Base-by-base conservation (phyloP, 2,113 vertebrate genomes). In the Jaculus jaculus region DNA sequence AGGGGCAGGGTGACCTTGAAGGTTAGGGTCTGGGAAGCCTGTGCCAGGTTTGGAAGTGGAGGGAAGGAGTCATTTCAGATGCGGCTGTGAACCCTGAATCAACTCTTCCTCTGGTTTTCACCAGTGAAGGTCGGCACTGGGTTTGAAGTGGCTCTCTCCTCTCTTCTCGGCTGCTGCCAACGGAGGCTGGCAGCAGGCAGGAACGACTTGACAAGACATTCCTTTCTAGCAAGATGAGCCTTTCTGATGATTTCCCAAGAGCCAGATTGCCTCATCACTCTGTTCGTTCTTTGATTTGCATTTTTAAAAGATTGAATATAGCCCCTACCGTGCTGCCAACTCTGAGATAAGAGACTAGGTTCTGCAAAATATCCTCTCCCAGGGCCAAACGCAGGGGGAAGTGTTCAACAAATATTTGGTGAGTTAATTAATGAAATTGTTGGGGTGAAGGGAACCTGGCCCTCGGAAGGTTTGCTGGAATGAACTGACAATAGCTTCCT, bases 201-300 rank as follows among this genome's bases (percentile, higher is more conserved):
- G 66, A 54, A 16, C 73, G 71, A 37, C 16, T n/a, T 79, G 12
- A 68, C 5, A 34, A 12, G 80, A 34, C 18, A 30, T 86, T n/a
- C 72, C 12, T 75, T 79, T 63, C 78, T 37, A 93, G 60, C 12
- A 15, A 54, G 79, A 58, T 54, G 28, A 75, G 21, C 0, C 21
- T 80, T 78, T 89, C 81, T 65, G 74, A 87, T 1, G 5, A 15
- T 37, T 89, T 93, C 87, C 61, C 4, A 21, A 86, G 66, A 81
- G 68, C 77, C 20, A 26, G 2, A 92, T 90, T 89, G 84, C 79
- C 72, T 78, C 81, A 24, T 63, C 73, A 34, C 39, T 79, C 61
- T 79, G 73, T 85, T 78, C 28, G 12, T 69, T 80, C 65, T 83
- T n/a, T 85, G 34, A 92, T 92, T 82, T 93, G 74, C 86, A 82